These are phyloP conservation scores for Toxotes chatareus DNA, from an alignment of 2,113 vertebrate genomes.

Conservation along the genomic window DNA sequence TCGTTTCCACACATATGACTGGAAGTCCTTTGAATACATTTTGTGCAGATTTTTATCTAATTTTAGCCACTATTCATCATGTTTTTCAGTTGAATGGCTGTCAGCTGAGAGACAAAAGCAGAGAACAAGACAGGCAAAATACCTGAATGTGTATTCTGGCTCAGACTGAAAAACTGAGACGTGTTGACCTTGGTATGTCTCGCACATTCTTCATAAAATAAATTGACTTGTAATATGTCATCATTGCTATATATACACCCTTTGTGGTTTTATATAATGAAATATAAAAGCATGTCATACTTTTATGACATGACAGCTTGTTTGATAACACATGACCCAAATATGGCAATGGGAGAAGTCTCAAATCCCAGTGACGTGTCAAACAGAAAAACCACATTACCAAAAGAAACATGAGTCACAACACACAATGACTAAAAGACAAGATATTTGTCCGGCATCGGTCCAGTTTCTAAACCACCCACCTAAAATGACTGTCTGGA, in stretches of 20 bases:
- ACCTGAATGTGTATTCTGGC: background rate
- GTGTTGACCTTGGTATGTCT: too few species aligned
- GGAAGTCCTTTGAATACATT: background rate
- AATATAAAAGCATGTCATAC: background rate
- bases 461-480: background rate
- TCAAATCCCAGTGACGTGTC: background rate
- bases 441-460: background rate
- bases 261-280: background rate
- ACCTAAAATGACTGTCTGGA: background rate
- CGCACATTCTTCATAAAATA: too few species aligned
- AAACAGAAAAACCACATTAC: background rate
- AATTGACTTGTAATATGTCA: too few species aligned
- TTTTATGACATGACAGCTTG: background rate
- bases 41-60: slow-evolving; percentile 27
- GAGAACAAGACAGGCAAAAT: background rate
- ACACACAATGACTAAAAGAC: background rate
- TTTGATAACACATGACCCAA: background rate
- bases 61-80: slow-evolving; percentile 1
- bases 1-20: slow-evolving; percentile 2
- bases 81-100: background rate
- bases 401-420: background rate
- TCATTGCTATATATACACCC: background rate
- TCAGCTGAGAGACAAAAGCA: slow-evolving; percentile 18
- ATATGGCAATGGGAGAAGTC: background rate
- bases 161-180: background rate